Evolutionary conservation across 2,797 vertebrate genomes (phyloP), one percentile per base, ranked within the genome.

Genomic region (Pseudochromis fuscus): DNA sequence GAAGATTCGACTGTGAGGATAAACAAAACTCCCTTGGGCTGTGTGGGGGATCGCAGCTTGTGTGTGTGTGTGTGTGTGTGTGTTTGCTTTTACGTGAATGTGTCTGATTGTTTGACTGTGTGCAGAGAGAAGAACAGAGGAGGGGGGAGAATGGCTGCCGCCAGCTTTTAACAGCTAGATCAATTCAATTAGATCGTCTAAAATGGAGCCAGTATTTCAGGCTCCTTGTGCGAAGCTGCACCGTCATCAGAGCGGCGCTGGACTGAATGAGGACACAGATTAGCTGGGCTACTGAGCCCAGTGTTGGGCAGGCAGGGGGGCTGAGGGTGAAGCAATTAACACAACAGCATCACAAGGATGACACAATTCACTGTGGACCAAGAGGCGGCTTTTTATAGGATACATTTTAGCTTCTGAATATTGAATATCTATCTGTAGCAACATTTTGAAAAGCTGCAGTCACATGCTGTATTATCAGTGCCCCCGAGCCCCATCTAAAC

Each of bases 161-260:
- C 84, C 85, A 78, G 84, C 63, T 70, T 72, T 75, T 81, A 85
- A 77, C 83, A 77, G 84, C 71, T 60, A 68, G 75, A 87, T 89
- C 84, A 82, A 74, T 87, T 91, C 79, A 86, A 89, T 89, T 86
- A 85, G 82, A 85, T 75, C 9, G 81, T 90, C 64, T 87, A 52
- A 83, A 86, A 88, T 50, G 55, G 83, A 88, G 88, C 77, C 83
- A 83, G 84, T 74, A 73, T 79, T 85, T 75, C 79, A 81, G 87
- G 77, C 88, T 88, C 71, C 86, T 74, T 65, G 67, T 77, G 83
- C 21, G 38, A 48, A 72, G 65, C 69, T 79, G 81, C 74, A 52
- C 65, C 33, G 61, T 75, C 86, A 73, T 64, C 66, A 40, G 25
- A 78, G 66, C 24, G 8, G 37, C 1, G 6, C 48, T 64, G 79